A percentile compares a stretch with the other conserved stretches of the same genome.
Evolutionary conservation across 2,888 invertebrate genomes (phyloP).

Genomic region (Acanthacorydalis orientalis): DNA sequence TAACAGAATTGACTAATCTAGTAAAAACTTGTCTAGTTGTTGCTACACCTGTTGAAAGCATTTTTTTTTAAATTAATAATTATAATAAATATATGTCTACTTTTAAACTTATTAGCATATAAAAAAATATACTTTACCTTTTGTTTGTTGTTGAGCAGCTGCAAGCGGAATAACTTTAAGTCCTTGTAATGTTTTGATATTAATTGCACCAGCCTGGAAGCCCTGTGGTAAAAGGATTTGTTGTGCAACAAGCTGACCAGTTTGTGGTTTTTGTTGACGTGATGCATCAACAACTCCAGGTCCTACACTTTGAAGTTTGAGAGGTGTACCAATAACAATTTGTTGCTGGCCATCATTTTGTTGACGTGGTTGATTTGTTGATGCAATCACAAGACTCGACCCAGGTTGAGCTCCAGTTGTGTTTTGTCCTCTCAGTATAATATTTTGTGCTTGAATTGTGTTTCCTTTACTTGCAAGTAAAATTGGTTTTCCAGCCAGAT

Average conservation of each 20-base stretch:
- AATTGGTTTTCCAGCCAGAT: constrained; percentile 37
- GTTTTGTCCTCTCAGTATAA: constrained; percentile 24
- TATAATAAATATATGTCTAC: background rate
- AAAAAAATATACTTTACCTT: constrained; percentile 15
- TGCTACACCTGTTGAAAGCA: constrained; percentile 1
- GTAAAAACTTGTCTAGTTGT: constrained; percentile 24
- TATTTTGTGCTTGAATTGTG: constrained; percentile 25
- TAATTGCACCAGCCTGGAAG: constrained; percentile 39
- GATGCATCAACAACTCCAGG: constrained; percentile 18
- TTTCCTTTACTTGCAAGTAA: constrained; percentile 31
- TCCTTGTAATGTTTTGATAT: constrained; percentile 41
- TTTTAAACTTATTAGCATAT: constrained; percentile 10
- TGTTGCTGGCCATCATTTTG: constrained; percentile 2
- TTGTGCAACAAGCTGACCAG: constrained; percentile 30
- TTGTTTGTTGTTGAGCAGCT: constrained; percentile 17
- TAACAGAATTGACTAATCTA: constrained; percentile 26
- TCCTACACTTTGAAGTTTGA: constrained; percentile 5
- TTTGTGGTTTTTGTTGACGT: constrained; percentile 25
- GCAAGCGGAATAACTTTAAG: constrained; percentile 41
- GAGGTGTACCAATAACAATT: constrained; percentile 8
- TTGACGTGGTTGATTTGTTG: background rate
- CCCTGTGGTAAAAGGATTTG: constrained; percentile 43
- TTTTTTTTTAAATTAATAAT: too few relatives aligned
- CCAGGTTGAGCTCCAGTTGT: constrained; percentile 12
- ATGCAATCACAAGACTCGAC: constrained; percentile 5